These are phyloP conservation scores for Oncopodura yosiiana DNA, from an alignment of 1,140 invertebrate genomes.

Conservation along the genomic window DNA sequence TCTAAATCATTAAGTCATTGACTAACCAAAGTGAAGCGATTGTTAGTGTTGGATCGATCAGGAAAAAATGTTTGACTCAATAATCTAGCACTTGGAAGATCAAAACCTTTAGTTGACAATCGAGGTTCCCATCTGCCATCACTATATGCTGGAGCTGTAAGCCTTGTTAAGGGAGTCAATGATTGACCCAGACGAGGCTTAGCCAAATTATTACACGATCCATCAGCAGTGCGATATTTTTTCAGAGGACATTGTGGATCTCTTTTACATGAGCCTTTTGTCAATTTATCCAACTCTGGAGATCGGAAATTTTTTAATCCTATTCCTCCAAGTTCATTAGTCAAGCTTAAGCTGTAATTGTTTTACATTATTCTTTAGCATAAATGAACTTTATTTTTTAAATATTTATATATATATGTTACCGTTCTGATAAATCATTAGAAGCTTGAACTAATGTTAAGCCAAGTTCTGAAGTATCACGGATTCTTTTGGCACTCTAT, in stretches of 20 bases:
- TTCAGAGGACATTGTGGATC: background rate
- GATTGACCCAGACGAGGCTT: no score
- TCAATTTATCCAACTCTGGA: constrained; percentile 3
- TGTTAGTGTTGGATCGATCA: no score
- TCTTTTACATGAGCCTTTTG: constrained; percentile 8
- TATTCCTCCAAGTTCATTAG: constrained; percentile 21
- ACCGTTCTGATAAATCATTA: constrained; percentile 16
- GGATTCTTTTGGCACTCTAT: constrained; percentile 17
- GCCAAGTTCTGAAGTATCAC: constrained; percentile 12
- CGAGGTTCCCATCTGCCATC: no score
- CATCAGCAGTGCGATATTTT: no score
- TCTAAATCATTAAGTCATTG: no score
- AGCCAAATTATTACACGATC: no score
- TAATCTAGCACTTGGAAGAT: no score
- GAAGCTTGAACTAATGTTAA: constrained; percentile 20
- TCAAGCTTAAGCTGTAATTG: constrained; percentile 9
- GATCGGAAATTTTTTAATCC: constrained; percentile 18
- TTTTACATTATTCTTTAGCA: background rate
- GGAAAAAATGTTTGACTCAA: no score
- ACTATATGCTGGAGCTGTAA: no score
- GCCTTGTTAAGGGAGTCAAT: no score
- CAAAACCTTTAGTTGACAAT: no score
- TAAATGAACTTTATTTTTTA: background rate
- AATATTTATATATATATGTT: background rate
- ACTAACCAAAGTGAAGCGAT: no score